These are phyloP conservation scores for Epinephelus cyanopodus DNA, from an alignment of 2,113 vertebrate species.

Conservation along the genomic window DNA sequence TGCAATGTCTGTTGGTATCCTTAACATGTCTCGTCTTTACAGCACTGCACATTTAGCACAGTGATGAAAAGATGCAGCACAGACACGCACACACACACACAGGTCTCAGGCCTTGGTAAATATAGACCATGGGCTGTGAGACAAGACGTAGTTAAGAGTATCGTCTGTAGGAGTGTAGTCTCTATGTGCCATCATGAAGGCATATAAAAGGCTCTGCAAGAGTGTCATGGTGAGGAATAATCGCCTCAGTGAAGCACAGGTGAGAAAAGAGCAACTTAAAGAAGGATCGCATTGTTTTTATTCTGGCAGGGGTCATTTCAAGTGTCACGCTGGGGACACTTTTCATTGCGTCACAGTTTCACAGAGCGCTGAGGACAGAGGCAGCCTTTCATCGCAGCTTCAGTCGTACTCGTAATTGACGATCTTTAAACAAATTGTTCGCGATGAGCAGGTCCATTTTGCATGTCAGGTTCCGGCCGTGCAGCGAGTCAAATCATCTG, in stretches of 20 bases:
- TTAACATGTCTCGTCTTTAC: background rate
- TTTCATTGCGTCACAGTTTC: background rate
- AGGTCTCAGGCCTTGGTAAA: slow-evolving; percentile 36
- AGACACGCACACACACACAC: background rate
- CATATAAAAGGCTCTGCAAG: background rate
- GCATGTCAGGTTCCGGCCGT: slow-evolving; percentile 34
- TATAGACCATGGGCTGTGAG: slow-evolving; percentile 42
- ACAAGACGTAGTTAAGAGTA: slow-evolving; percentile 26
- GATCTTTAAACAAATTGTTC: slow-evolving; percentile 65
- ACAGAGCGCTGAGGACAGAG: slow-evolving; percentile 18
- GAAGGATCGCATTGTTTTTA: background rate
- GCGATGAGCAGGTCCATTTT: slow-evolving; percentile 41
- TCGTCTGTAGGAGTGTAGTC: background rate
- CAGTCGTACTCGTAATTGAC: slow-evolving; percentile 27
- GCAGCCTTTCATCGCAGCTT: background rate
- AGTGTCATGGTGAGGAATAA: background rate
- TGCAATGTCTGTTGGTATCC: background rate
- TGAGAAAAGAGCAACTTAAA: slow-evolving; percentile 16
- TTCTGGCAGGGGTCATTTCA: background rate
- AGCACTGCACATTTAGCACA: slow-evolving; percentile 13
- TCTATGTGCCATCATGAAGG: slow-evolving; percentile 16
- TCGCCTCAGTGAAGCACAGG: slow-evolving; percentile 4
- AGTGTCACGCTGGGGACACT: background rate
- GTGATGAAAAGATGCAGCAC: slow-evolving; percentile 9
- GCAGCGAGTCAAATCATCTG: background rate